Conservation (phyloP, 2,113 vertebrate genomes). For the Tachycineta bicolor region DNA sequence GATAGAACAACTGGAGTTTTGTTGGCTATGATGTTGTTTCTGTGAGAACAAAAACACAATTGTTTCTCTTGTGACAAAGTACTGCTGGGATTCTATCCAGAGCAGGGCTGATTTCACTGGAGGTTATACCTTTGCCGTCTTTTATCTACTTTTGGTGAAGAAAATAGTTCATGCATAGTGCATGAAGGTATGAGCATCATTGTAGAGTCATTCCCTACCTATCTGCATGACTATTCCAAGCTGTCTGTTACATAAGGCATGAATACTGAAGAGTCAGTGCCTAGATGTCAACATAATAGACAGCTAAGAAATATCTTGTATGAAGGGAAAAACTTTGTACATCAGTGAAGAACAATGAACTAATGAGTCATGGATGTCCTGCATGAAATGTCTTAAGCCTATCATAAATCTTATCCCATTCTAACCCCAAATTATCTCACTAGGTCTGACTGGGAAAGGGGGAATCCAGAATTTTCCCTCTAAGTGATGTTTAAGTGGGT, state of each 20-base stretch:
- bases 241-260: not conserved
- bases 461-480: not conserved
- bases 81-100: not conserved
- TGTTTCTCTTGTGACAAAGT: not conserved
- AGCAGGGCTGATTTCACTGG: not conserved
- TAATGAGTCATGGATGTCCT: constrained; percentile 19
- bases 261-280: not conserved
- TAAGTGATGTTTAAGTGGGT: not conserved
- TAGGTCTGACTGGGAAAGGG: not conserved
- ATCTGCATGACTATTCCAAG: not conserved
- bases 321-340: not conserved
- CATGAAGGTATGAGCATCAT: not conserved
- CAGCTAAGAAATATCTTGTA: not conserved
- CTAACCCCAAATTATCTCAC: not conserved
- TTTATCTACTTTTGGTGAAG: not conserved
- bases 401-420: not conserved
- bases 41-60: not conserved
- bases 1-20: not conserved
- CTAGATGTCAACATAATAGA: not conserved
- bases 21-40: not conserved
- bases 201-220: not conserved
- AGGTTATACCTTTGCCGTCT: not conserved
- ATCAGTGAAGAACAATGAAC: not conserved
- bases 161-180: not conserved
- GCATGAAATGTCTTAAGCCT: not conserved